phyloP scores from a whole-genome alignment of 2,113 vertebrate genomes.

The Myiopsitta monachus region DNA sequence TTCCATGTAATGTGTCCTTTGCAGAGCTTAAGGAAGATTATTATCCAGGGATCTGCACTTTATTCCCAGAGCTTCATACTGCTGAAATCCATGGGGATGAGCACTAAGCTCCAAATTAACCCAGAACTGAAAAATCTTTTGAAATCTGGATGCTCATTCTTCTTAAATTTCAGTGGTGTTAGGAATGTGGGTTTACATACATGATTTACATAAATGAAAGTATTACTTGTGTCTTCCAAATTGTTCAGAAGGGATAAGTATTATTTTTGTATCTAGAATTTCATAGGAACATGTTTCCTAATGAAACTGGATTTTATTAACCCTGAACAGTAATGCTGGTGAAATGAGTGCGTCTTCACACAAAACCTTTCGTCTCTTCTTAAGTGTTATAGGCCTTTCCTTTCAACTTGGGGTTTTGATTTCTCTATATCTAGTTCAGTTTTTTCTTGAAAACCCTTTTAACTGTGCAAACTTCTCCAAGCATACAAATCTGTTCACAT shows the following conservation, averaged over 20 bases:
- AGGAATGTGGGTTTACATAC: neutral
- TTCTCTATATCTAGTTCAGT: neutral
- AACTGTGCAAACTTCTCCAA: neutral
- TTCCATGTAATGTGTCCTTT: neutral
- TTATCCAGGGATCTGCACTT: neutral
- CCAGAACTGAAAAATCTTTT: neutral
- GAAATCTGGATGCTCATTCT: neutral
- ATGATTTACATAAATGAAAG: neutral
- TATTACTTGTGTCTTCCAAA: neutral
- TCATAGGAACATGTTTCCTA: neutral
- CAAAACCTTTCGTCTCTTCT: neutral
- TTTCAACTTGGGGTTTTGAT: neutral
- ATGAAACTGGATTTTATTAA: neutral
- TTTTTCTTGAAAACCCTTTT: neutral
- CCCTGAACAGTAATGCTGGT: neutral
- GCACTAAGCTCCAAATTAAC: neutral
- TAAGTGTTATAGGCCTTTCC: neutral
- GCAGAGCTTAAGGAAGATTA: neutral
- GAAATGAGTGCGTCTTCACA: neutral
- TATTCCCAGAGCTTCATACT: neutral
- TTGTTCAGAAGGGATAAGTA: neutral
- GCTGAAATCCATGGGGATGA: neutral
- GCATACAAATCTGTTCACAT: fast-evolving
- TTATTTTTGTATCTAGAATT: neutral
- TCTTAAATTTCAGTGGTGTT: neutral